Conservation (phyloP, 2,888 invertebrate genomes). For the Cataglyphis cursor region DNA sequence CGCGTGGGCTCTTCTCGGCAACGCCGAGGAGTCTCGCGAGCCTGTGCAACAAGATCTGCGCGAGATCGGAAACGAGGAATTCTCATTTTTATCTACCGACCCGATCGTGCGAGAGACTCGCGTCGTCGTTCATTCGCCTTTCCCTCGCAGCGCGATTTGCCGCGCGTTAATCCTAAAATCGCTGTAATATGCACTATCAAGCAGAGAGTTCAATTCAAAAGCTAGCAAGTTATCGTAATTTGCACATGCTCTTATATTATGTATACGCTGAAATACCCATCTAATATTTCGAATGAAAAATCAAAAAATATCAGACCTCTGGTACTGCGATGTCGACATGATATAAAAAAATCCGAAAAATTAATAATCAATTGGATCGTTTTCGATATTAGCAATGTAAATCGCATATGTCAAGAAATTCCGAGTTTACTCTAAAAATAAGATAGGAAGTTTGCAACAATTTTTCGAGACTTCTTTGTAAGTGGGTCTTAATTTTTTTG, state of each 20-base stretch:
- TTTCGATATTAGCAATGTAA: background rate
- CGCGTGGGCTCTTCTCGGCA: conserved; percentile 52
- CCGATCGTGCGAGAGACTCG: background rate
- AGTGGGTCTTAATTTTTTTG: background rate
- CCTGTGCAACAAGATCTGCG: conserved; percentile 29
- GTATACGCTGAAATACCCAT: background rate
- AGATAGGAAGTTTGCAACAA: background rate
- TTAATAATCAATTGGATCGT: background rate
- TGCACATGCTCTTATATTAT: background rate
- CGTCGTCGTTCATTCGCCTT: background rate
- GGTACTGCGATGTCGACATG: background rate
- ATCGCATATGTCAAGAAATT: background rate
- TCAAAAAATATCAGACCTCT: background rate
- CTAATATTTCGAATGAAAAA: background rate
- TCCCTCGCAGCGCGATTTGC: background rate
- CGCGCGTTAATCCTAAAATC: background rate
- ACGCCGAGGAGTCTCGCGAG: background rate
- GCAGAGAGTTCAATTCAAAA: background rate
- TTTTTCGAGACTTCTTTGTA: background rate
- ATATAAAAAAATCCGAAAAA: background rate
- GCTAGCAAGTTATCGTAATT: background rate
- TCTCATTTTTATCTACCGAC: conserved; percentile 25
- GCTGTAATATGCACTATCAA: background rate
- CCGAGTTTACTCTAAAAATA: background rate
- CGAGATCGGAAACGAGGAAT: conserved; percentile 38